Percentiles rank a stretch among this genome's conserved stretches.
phyloP scores from a whole-genome alignment of 2,888 invertebrate genomes.

The Euzetes globulus region DNA sequence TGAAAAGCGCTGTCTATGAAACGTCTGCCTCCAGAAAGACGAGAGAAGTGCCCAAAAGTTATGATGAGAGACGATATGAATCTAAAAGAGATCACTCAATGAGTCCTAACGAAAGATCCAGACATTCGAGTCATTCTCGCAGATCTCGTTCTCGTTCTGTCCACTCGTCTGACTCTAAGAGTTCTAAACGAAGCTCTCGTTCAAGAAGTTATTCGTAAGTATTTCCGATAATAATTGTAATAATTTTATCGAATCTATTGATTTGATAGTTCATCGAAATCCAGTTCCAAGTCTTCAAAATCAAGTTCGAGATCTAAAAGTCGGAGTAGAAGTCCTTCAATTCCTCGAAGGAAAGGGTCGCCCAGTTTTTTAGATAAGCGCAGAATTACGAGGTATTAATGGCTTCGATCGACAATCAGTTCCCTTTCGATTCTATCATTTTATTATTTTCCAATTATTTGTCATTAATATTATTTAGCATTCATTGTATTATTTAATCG shows the following conservation, averaged over 20 bases:
- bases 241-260: neutral
- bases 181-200: neutral
- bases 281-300: constrained; percentile 9
- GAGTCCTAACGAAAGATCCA: neutral
- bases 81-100: neutral
- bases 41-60: constrained; percentile 1
- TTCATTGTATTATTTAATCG: neutral
- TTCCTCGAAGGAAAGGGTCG: constrained; percentile 82
- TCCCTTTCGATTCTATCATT: neutral
- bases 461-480: neutral
- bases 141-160: constrained; percentile 10
- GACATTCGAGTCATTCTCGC: neutral
- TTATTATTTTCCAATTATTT: neutral
- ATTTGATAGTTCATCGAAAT: neutral
- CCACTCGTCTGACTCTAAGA: neutral
- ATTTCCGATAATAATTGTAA: neutral
- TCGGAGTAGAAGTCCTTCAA: constrained; percentile 56
- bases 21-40: neutral
- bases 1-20: constrained; percentile 5
- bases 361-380: constrained; percentile 88
- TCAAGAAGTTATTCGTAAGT: neutral
- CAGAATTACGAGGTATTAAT: constrained; percentile 81
- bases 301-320: constrained; percentile 37
- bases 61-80: neutral
- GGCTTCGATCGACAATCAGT: neutral